These are phyloP conservation scores for Metallyticus violacea DNA, from an alignment of 2,888 invertebrate genomes.

Conservation along the genomic window DNA sequence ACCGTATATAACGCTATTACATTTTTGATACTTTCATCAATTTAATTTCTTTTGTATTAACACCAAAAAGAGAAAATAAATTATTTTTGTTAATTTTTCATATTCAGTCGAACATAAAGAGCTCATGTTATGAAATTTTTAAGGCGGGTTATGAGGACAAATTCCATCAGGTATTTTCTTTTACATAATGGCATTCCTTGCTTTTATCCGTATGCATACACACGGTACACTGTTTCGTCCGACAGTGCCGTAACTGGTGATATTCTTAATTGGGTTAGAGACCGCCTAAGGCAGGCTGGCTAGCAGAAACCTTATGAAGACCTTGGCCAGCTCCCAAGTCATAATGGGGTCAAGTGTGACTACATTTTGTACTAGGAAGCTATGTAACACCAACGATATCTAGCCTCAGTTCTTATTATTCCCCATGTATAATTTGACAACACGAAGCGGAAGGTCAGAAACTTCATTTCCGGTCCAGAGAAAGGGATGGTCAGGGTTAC, in stretches of 20 bases:
- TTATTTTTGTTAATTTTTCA: too few relatives aligned
- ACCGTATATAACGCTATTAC: too few relatives aligned
- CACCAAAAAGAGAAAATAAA: too few relatives aligned
- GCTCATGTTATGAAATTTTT: too few relatives aligned
- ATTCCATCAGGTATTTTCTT: background rate
- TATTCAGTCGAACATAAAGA: too few relatives aligned
- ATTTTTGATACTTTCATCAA: too few relatives aligned
- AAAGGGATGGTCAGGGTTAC: background rate
- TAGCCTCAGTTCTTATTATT: background rate
- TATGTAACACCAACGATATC: background rate
- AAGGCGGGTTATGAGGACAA: background rate
- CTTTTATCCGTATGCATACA: background rate
- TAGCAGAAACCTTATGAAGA: background rate
- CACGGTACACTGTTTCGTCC: too few relatives aligned
- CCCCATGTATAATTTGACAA: background rate
- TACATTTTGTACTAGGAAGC: background rate
- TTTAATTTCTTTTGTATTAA: too few relatives aligned
- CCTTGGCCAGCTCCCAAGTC: constrained; percentile 7
- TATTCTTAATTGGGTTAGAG: background rate
- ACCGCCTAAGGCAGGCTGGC: background rate
- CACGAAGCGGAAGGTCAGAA: background rate
- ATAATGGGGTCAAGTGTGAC: constrained; percentile 10
- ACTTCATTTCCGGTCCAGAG: background rate
- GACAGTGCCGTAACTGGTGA: background rate
- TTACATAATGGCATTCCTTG: background rate